Evolutionary conservation across 2,113 vertebrate genomes (phyloP).

Genomic region (Meleagris gallopavo): DNA sequence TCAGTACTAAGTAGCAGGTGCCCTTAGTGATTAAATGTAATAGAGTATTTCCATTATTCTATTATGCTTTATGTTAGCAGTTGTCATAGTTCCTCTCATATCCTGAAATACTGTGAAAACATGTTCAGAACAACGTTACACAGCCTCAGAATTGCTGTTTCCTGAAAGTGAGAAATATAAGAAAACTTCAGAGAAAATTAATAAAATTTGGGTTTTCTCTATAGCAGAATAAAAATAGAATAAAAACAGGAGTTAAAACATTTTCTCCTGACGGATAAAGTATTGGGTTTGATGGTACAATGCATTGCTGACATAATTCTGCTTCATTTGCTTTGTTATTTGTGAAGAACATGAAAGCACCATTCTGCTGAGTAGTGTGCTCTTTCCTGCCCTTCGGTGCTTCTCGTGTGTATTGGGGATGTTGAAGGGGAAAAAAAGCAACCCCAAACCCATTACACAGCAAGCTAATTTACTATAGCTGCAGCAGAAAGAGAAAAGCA

Average conservation of each 20-base stretch:
- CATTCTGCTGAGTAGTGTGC: background rate
- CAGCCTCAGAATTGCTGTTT: background rate
- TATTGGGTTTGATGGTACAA: background rate
- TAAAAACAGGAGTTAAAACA: background rate
- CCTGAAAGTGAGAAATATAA: background rate
- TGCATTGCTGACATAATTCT: background rate
- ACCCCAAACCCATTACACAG: background rate
- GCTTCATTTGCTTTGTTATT: background rate
- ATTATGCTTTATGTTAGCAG: slow-evolving; percentile 58
- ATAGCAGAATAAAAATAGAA: background rate
- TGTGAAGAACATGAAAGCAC: background rate
- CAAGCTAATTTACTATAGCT: background rate
- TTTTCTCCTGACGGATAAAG: background rate
- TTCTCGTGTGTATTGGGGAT: background rate
- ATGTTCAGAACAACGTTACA: background rate
- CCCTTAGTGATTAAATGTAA: slow-evolving; percentile 70
- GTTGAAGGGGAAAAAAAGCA: background rate
- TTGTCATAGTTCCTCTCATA: slow-evolving; percentile 40
- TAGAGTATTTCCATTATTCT: slow-evolving; percentile 66
- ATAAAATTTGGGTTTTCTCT: background rate
- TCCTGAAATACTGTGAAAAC: background rate
- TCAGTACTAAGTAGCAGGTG: slow-evolving; percentile 73
- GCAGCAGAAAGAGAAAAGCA: background rate
- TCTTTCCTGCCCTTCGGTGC: background rate
- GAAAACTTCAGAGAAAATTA: background rate